A percentile compares a stretch with the other conserved stretches of the same genome.
Evolutionary conservation across 2,797 vertebrate species (phyloP).

Genomic region (Esox lucius): DNA sequence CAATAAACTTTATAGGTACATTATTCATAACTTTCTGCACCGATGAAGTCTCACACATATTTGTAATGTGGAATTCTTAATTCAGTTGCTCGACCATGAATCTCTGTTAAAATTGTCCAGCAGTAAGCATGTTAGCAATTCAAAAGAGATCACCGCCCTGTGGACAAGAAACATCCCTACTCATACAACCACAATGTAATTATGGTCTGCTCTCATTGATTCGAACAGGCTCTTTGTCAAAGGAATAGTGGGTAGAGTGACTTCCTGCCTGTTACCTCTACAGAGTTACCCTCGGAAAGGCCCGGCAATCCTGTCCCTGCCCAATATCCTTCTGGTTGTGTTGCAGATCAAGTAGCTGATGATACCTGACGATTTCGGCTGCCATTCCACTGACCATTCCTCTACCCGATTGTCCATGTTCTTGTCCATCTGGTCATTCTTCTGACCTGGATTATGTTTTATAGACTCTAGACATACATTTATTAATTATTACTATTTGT

Average conservation of each 20-base stretch:
- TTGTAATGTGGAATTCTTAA: not conserved
- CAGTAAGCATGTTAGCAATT: conserved; percentile 21
- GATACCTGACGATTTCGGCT: no score
- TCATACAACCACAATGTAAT: conserved; percentile 28
- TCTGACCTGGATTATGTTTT: no score
- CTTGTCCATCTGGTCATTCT: no score
- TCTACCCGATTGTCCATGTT: no score
- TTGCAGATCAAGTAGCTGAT: no score
- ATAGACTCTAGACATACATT: no score
- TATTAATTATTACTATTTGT: no score
- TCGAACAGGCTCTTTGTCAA: conserved; percentile 13
- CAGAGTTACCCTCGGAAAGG: no score
- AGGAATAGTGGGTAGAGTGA: not conserved
- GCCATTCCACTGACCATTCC: no score
- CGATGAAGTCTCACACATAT: not conserved
- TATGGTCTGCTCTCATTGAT: conserved; percentile 36
- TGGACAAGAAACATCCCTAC: conserved; percentile 14
- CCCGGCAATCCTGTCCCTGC: no score
- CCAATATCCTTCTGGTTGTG: no score
- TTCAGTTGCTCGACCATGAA: conserved; percentile 8
- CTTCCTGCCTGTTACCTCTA: no score
- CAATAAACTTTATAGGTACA: not conserved
- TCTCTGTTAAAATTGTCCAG: not conserved
- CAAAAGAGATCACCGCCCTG: conserved; percentile 1
- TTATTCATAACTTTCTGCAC: not conserved